phyloP scores from a whole-genome alignment of 2,113 vertebrate genomes.

The Dunckerocampus dactyliophorus region DNA sequence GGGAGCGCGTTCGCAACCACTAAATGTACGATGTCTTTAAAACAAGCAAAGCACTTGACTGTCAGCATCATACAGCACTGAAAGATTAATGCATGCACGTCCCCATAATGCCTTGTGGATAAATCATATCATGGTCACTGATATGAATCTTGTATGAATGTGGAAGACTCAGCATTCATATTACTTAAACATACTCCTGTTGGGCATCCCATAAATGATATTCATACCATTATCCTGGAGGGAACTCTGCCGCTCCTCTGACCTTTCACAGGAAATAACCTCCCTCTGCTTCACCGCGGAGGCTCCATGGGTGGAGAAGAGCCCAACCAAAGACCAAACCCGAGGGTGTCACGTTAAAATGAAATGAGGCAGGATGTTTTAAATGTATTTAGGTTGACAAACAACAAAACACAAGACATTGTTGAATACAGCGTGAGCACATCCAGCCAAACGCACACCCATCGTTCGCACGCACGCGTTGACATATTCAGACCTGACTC shows the following conservation, averaged over 20 bases:
- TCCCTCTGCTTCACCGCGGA: conserved; percentile 28
- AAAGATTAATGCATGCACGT: conserved; percentile 2
- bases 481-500: conserved; percentile 38
- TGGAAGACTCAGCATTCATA: neutral
- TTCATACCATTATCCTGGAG: conserved; percentile 40
- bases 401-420: conserved; percentile 15
- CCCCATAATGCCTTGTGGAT: neutral
- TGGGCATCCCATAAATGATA: conserved; percentile 22
- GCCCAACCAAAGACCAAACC: conserved; percentile 24
- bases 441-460: neutral
- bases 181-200: conserved; percentile 22
- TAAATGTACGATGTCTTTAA: neutral
- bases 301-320: conserved; percentile 29
- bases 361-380: neutral
- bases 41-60: neutral
- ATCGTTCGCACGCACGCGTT: neutral
- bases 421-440: neutral
- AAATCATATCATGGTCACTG: conserved; percentile 5
- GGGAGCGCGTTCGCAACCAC: neutral
- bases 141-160: conserved; percentile 4
- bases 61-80: neutral
- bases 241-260: conserved; percentile 34
- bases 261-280: conserved; percentile 48
- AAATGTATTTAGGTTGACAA: conserved; percentile 1
- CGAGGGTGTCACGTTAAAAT: neutral